Conservation (phyloP, 2,797 vertebrate genomes). For the Taeniopygia guttata region DNA sequence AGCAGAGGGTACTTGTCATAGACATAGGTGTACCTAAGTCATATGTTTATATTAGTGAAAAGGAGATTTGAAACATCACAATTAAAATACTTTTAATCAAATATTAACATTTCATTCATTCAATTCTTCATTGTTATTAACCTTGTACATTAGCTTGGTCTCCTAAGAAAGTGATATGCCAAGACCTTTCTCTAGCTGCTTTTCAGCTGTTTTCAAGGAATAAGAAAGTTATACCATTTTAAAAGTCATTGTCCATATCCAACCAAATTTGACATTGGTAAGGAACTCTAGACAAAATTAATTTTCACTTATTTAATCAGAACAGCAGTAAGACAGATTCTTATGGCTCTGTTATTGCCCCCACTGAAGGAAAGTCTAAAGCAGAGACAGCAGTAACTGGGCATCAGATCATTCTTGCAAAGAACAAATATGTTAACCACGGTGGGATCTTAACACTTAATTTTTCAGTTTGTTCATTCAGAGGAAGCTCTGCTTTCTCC, state of each 20-base stretch:
- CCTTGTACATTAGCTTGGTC: neutral
- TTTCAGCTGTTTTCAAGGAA: neutral
- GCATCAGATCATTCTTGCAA: neutral
- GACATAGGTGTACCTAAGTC: neutral
- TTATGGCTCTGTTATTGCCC: neutral
- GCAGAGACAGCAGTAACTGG: neutral
- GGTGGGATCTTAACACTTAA: rapidly evolving
- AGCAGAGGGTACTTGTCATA: neutral
- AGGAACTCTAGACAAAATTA: neutral
- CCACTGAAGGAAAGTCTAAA: neutral
- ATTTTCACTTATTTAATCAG: neutral
- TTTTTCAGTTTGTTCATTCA: neutral
- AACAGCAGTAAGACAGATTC: neutral
- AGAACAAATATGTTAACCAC: neutral
- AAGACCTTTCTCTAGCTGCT: neutral
- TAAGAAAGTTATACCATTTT: neutral
- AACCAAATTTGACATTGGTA: neutral
- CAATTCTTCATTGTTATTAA: neutral
- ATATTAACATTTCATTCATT: neutral
- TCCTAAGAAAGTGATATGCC: neutral
- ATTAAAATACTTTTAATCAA: neutral
- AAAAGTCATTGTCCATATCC: neutral
- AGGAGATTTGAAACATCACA: neutral
- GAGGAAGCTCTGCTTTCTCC: neutral
- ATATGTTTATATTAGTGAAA: neutral